phyloP scores from a whole-genome alignment of 1,140 invertebrate species.

The Drosophila ananassae region DNA sequence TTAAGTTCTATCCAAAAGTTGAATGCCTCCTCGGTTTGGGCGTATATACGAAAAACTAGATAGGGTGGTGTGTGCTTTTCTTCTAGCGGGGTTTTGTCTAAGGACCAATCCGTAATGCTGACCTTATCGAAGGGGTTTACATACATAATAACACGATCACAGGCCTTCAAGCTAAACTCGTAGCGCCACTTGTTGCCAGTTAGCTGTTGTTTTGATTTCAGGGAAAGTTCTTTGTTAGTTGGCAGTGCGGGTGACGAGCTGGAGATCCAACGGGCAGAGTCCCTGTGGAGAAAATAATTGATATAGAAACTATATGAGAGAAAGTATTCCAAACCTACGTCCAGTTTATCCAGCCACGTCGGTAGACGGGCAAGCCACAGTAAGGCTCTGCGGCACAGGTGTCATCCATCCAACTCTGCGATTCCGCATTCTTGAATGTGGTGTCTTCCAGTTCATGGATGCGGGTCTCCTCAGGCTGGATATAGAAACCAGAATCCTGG shows the following conservation, averaged over 20 bases:
- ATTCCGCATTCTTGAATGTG: conserved; percentile 58
- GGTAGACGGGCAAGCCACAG: conserved; percentile 84
- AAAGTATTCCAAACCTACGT: conserved; percentile 49
- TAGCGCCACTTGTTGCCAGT: conserved; percentile 41
- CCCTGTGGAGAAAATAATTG: conserved; percentile 13
- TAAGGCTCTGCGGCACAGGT: conserved; percentile 61
- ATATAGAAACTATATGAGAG: background rate
- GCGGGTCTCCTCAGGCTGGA: conserved; percentile 73
- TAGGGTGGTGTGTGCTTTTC: conserved; percentile 59
- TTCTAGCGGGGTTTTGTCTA: conserved; percentile 78
- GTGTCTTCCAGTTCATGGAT: conserved; percentile 57
- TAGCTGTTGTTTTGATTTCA: conserved; percentile 16
- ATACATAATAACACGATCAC: conserved; percentile 89
- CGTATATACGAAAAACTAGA: conserved; percentile 63
- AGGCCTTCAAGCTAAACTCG: conserved; percentile 85
- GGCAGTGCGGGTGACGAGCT: conserved; percentile 38
- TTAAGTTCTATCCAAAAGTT: conserved; percentile 76
- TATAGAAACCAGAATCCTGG: conserved; percentile 67
- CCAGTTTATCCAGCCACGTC: conserved; percentile 71
- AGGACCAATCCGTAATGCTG: conserved; percentile 86
- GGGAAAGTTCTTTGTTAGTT: conserved; percentile 47
- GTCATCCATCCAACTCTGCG: conserved; percentile 46
- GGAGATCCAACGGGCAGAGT: conserved; percentile 65
- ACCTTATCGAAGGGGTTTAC: conserved; percentile 87
- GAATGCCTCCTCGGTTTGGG: conserved; percentile 47